phyloP scores from a whole-genome alignment of 2,797 vertebrate genomes.

The Megaceryle alcyon region DNA sequence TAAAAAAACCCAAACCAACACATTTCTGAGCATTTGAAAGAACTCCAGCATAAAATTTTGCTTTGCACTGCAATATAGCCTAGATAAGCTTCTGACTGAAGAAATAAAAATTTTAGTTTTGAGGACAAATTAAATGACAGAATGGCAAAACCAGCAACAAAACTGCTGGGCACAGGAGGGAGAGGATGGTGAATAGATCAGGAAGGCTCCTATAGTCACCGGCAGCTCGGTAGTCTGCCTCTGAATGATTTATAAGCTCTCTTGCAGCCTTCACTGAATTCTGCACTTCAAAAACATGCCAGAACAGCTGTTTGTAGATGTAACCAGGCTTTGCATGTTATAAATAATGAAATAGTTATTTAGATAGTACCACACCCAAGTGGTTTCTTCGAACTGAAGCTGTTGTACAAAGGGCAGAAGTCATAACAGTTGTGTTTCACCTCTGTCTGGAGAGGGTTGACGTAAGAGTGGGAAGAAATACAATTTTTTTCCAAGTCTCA shows the following conservation, averaged over 20 bases:
- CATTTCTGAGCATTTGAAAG: neutral
- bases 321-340: neutral
- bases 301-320: slow-evolving; percentile 24
- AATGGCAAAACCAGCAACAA: neutral
- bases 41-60: neutral
- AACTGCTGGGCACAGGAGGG: neutral
- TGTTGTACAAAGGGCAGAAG: neutral
- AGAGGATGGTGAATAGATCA: neutral
- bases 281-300: slow-evolving; percentile 2
- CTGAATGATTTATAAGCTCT: neutral
- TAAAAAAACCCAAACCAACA: neutral
- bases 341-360: slow-evolving; percentile 14
- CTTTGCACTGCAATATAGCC: neutral
- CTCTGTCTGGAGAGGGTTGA: neutral
- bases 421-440: neutral
- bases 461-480: neutral
- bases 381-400: neutral
- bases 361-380: neutral
- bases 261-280: neutral
- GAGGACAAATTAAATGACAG: neutral
- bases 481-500: neutral
- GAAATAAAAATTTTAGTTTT: neutral
- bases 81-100: neutral
- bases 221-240: neutral
- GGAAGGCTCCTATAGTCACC: neutral